Evolutionary conservation across 2,888 invertebrate genomes (phyloP).

Genomic region (Nomada ferruginata): DNA sequence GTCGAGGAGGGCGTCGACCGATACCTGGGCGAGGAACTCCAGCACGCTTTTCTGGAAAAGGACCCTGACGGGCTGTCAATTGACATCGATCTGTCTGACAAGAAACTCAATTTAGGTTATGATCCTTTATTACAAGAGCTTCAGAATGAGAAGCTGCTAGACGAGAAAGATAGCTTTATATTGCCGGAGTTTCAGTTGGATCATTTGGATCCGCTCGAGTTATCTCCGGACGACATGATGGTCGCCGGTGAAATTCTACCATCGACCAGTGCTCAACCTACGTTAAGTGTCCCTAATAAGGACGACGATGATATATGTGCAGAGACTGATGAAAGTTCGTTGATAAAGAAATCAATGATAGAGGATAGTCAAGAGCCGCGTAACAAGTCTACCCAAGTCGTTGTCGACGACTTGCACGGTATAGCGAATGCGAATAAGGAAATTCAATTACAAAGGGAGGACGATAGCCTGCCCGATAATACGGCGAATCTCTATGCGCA

Average conservation of each 20-base stretch:
- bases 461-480: neutral
- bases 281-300: slow-evolving; percentile 36
- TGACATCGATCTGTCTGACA: slow-evolving; percentile 77
- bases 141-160: slow-evolving; percentile 76
- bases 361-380: slow-evolving; percentile 30
- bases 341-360: slow-evolving; percentile 19
- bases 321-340: slow-evolving; percentile 13
- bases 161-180: slow-evolving; percentile 78
- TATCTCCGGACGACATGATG: slow-evolving; percentile 79
- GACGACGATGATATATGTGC: slow-evolving; percentile 24
- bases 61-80: slow-evolving; percentile 75
- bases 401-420: slow-evolving; percentile 46
- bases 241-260: slow-evolving; percentile 79
- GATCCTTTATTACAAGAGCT: slow-evolving; percentile 79
- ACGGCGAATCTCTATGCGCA: slow-evolving; percentile 39
- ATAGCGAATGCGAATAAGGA: slow-evolving; percentile 37
- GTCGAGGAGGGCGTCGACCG: slow-evolving; percentile 75
- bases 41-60: slow-evolving; percentile 76
- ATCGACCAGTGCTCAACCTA: slow-evolving; percentile 69
- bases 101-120: slow-evolving; percentile 76
- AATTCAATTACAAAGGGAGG: neutral
- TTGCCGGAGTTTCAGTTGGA: slow-evolving; percentile 79
- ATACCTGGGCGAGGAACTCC: slow-evolving; percentile 76
- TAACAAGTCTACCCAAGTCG: slow-evolving; percentile 52
- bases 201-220: slow-evolving; percentile 76